Evolutionary conservation across 92 coral and sea anemone genomes (phyloP).

Genomic region (Paramuricea clavata): DNA sequence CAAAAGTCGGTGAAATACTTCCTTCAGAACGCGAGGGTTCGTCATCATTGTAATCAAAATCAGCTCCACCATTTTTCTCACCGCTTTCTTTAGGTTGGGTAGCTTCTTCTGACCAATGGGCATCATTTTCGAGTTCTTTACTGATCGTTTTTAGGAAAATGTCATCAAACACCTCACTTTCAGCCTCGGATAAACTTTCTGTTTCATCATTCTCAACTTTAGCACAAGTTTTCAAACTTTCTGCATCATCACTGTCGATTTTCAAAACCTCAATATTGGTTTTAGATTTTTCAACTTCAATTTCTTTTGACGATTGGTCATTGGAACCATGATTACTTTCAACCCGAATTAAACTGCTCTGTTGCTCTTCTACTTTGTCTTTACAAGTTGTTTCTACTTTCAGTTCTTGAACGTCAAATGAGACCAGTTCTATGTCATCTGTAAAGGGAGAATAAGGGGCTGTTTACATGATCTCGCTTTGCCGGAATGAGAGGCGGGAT

Average conservation of each 20-base stretch:
- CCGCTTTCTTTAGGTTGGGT: background rate
- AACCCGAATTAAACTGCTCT: background rate
- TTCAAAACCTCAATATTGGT: background rate
- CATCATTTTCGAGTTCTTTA: background rate
- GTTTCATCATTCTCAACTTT: background rate
- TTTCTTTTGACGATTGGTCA: background rate
- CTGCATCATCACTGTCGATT: too few relatives aligned
- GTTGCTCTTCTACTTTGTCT: background rate
- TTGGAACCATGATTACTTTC: background rate
- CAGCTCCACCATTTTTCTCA: too few relatives aligned
- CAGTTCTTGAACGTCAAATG: background rate
- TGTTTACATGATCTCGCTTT: too few relatives aligned
- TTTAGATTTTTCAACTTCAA: background rate
- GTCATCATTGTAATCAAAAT: background rate
- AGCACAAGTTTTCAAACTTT: too few relatives aligned
- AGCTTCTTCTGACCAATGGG: background rate
- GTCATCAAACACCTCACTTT: constrained; percentile 30
- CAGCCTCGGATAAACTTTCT: background rate
- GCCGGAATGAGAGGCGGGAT: too few relatives aligned
- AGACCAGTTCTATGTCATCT: constrained; percentile 1
- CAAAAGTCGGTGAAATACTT: constrained; percentile 14
- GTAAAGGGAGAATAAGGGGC: background rate
- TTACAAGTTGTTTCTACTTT: background rate
- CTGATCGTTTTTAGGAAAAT: background rate
- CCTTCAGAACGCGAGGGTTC: background rate